phyloP scores from a whole-genome alignment of 2,797 vertebrate species.

The Poeciliopsis infans region DNA sequence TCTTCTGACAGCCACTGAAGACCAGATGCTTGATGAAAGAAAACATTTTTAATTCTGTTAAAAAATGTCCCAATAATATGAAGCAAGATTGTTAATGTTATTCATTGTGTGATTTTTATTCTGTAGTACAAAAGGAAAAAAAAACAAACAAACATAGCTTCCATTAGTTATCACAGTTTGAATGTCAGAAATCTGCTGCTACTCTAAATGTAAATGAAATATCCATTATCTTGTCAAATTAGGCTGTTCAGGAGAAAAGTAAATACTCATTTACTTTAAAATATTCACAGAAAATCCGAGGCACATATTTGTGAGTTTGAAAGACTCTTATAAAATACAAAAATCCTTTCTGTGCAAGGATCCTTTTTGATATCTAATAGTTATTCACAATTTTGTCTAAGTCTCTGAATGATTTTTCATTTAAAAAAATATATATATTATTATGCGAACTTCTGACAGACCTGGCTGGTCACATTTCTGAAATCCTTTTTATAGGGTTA shows the following conservation, averaged over 20 bases:
- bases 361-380: not conserved
- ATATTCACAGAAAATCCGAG: not conserved
- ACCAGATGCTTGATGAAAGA: slow-evolving; percentile 77
- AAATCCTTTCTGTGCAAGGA: not conserved
- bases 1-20: slow-evolving; percentile 87
- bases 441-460: no score
- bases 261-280: not conserved
- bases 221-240: not conserved
- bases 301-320: not conserved
- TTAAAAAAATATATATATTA: no score
- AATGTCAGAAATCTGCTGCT: not conserved
- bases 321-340: not conserved
- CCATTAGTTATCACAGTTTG: not conserved
- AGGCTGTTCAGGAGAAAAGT: not conserved
- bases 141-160: not conserved
- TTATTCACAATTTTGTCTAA: not conserved
- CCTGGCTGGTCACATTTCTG: no score
- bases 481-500: not conserved
- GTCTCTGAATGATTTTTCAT: not conserved
- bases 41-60: slow-evolving; percentile 7
- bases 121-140: not conserved
- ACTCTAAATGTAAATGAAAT: slow-evolving; percentile 3
- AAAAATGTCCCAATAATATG: not conserved
- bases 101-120: no score
- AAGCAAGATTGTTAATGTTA: not conserved